phyloP scores from a whole-genome alignment of 2,888 invertebrate species.

The Monopis laevigella region DNA sequence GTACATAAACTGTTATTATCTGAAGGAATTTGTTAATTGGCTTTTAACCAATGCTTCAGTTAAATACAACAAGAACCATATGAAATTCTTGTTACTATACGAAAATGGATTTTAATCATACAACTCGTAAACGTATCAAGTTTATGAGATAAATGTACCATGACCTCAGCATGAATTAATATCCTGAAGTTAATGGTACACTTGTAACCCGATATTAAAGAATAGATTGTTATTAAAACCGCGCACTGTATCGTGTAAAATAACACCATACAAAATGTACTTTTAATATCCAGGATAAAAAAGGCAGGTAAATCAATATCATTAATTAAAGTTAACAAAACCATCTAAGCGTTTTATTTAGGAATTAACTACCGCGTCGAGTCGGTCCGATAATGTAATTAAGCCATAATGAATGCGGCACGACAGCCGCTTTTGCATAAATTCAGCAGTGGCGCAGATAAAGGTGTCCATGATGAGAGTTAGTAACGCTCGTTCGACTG shows the following conservation, averaged over 20 bases:
- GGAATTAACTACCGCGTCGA: constrained; percentile 18
- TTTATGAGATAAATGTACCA: constrained; percentile 3
- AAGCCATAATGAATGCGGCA: constrained; percentile 29
- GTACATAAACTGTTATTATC: neutral
- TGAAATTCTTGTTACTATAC: too few species aligned
- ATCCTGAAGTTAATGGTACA: constrained; percentile 10
- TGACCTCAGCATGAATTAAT: constrained; percentile 6
- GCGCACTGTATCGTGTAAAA: neutral
- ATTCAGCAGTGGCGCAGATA: constrained; percentile 19
- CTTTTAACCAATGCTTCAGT: neutral
- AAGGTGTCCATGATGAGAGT: constrained; percentile 6
- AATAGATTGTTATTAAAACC: neutral
- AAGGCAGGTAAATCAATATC: constrained; percentile 9
- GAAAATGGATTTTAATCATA: too few species aligned
- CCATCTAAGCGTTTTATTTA: constrained; percentile 25
- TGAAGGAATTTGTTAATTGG: constrained; percentile 1
- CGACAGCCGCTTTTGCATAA: constrained; percentile 27
- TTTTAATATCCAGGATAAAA: neutral
- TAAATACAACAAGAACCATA: neutral
- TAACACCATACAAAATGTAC: neutral
- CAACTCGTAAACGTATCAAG: too few species aligned
- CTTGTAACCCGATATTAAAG: neutral
- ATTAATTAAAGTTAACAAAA: constrained; percentile 5
- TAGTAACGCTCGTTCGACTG: constrained; percentile 13
- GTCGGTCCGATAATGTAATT: constrained; percentile 33